phyloP scores from a whole-genome alignment of 2,797 vertebrate genomes.

The Phylloscopus collybita region DNA sequence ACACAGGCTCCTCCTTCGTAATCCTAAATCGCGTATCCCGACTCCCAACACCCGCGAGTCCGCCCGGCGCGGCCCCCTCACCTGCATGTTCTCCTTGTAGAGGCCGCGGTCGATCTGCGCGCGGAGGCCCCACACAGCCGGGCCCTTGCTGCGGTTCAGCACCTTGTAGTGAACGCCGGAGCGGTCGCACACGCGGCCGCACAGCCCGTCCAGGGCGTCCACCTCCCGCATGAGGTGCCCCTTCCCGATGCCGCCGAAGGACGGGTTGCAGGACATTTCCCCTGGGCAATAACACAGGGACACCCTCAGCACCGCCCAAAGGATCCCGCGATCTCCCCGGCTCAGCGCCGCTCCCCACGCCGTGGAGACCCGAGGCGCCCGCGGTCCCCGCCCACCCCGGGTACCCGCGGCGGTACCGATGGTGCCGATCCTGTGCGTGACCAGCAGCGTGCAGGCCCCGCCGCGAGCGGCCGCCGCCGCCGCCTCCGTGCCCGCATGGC shows the following conservation, averaged over 20 bases:
- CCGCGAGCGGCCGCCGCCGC: slow-evolving; percentile 83
- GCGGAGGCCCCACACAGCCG: slow-evolving; percentile 94
- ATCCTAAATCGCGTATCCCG: rapidly evolving
- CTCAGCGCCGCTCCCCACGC: no score
- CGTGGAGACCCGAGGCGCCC: no score
- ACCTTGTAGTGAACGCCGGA: slow-evolving; percentile 93
- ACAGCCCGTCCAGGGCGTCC: slow-evolving; percentile 93
- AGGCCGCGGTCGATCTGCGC: slow-evolving; percentile 91
- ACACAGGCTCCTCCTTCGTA: rapidly evolving
- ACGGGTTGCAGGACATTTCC: slow-evolving; percentile 95
- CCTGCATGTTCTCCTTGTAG: slow-evolving; percentile 91
- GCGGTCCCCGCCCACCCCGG: not conserved
- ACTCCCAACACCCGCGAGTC: rapidly evolving
- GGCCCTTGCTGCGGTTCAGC: slow-evolving; percentile 91
- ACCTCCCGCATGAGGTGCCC: slow-evolving; percentile 94
- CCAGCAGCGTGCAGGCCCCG: slow-evolving; percentile 86
- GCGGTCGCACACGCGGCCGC: slow-evolving; percentile 88
- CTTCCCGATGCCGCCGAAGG: slow-evolving; percentile 94
- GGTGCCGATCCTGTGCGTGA: slow-evolving; percentile 88
- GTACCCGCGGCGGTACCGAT: slow-evolving; percentile 79
- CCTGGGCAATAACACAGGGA: slow-evolving; percentile 74
- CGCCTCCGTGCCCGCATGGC: slow-evolving; percentile 82
- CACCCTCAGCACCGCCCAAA: not conserved
- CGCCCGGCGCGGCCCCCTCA: slow-evolving; percentile 10
- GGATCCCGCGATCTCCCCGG: not conserved